Conservation (phyloP, 2,797 vertebrate species). For the Delichon dasypus region DNA sequence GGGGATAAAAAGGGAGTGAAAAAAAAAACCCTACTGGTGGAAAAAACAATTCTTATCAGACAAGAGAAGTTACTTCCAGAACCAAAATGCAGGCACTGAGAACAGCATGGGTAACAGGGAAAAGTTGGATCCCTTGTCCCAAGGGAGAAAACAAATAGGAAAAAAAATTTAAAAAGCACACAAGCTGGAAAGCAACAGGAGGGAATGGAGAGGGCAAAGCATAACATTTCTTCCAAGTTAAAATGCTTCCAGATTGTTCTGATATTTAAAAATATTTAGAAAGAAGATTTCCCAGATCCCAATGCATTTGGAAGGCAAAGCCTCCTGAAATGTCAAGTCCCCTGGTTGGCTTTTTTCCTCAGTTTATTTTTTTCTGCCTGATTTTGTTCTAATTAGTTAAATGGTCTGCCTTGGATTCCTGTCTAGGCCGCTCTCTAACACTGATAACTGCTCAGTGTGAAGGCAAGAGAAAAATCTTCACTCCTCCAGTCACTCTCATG, state of each 20-base stretch:
- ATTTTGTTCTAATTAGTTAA: neutral
- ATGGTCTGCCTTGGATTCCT: neutral
- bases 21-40: neutral
- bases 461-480: neutral
- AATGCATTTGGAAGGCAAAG: neutral
- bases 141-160: conserved; percentile 18
- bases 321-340: neutral
- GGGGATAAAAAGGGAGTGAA: neutral
- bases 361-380: neutral
- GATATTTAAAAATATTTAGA: conserved; percentile 4
- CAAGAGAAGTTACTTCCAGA: neutral
- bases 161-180: neutral
- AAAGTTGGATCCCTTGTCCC: conserved; percentile 5
- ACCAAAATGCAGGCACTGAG: neutral
- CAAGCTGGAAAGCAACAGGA: neutral
- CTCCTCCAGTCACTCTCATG: neutral
- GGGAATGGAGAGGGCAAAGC: neutral
- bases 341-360: neutral
- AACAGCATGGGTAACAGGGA: neutral
- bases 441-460: neutral
- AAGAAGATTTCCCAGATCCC: neutral
- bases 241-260: conserved; percentile 53
- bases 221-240: conserved; percentile 15
- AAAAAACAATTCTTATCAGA: neutral
- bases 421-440: neutral